Base-by-base conservation (phyloP, 2,113 vertebrate genomes). In the Capreolus pygargus region DNA sequence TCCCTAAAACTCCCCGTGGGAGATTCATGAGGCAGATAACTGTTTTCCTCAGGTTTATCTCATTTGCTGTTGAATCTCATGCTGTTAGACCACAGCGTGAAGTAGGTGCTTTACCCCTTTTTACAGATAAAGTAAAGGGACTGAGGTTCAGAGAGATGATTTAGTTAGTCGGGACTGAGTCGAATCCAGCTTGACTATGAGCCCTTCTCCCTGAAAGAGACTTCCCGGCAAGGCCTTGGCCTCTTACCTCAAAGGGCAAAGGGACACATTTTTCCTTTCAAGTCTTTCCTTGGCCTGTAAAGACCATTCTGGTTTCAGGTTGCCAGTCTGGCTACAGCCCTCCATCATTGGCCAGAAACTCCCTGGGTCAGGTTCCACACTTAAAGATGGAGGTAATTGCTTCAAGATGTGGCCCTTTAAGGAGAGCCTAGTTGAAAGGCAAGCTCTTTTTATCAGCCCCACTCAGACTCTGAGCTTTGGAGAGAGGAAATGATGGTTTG, bases 331-430 rank as follows among this genome's bases (percentile, higher is more conserved):
- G 14, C 96, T 98, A 87, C 94, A 96, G 96, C 96, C 97, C 92
- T 96, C 98, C 97, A 94, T 98, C 98, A 98, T 98, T 99, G 98
- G 98, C 98, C 95, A 96, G 98, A 95, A 98, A 98, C 98, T 98
- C 98, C 97, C 96, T 98, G 98, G 97, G 98, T 98, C 98, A 79
- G 98, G 98, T 99, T 99, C 98, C 97, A 92, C 82, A 98, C 96
- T 97, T 97, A 98, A 98, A 98, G 97, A 98, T 96, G 97, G 97
- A 98, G 97, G 96, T 99, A 99, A 99, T 99, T 98, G 95, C 96
- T 99, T 99, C 98, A 99, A 99, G 98, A 98, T 99, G 98, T 98
- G 98, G 96, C 57, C 87, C 23, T 8, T 98, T 98, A 97, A 88
- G 95, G 94, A 94, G 97, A 91, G 92, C 91, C 60, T 94, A 98